These are phyloP conservation scores for Dinomys branickii DNA, from an alignment of 2,113 vertebrate species.

Conservation along the genomic window DNA sequence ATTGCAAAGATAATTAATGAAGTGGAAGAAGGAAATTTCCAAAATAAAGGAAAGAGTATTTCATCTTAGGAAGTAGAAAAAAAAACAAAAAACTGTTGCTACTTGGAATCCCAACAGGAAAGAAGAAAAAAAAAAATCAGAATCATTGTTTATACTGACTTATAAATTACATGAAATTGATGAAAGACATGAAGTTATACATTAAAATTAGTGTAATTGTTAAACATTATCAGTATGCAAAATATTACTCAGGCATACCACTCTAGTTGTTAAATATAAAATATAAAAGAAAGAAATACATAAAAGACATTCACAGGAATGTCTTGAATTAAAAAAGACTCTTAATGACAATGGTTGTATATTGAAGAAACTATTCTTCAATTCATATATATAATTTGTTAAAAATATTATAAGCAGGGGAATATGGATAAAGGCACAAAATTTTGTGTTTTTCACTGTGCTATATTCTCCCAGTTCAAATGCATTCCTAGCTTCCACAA, in stretches of 20 bases:
- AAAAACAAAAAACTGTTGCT: neutral
- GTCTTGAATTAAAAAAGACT: neutral
- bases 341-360: neutral
- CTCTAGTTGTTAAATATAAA: neutral
- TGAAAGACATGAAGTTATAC: neutral
- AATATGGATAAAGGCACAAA: neutral
- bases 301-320: neutral
- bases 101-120: neutral
- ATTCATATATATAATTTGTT: neutral
- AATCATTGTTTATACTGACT: neutral
- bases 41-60: neutral
- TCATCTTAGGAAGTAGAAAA: neutral
- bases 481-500: neutral
- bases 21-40: neutral
- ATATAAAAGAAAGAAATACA: neutral
- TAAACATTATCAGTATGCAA: neutral
- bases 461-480: neutral
- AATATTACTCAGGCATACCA: neutral
- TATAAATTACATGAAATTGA: neutral
- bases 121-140: neutral
- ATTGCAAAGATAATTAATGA: neutral
- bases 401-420: neutral
- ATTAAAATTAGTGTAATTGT: neutral
- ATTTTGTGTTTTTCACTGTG: neutral
- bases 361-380: neutral